Base-by-base conservation (phyloP, 2,888 invertebrate genomes). In the Gibbula magus region DNA sequence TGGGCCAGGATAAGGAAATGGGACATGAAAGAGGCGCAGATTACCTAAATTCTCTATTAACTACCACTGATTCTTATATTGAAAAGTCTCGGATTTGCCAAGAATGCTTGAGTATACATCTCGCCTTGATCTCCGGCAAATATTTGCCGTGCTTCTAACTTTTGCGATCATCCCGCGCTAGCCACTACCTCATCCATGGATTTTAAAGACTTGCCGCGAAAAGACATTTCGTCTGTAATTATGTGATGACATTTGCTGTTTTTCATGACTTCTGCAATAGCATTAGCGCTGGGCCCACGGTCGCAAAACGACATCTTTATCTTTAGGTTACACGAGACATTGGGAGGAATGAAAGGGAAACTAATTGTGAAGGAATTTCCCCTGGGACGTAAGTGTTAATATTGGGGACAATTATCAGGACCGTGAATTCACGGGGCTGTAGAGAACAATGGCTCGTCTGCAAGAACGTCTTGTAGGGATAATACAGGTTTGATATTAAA, bases 71-170 rank as follows among this genome's bases (percentile, higher is more conserved):
- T 81, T 74, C 81, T 78, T 81, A 81, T 78, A 78, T 75, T 61
- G 81, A 74, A 78, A 78, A 78, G 81, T 78, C 78, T 73, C 66
- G 76, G 78, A 52, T 70, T 81, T 74, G 78, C 52, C 39, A 45
- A 66, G 78, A 81, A 81, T 81, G 81, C 78, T 75, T 75, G 32
- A 53, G 73, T 77, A 53, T 77, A 80, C 77, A 80, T 45, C 22
- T 73, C 45, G 29, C 32, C 45, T 66, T 75, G 61, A 75, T 56
- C 75, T 66, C 13, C n/a, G 20, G 75, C 67, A 78, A 78, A 78
- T 67, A 81, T 77, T 61, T 74, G 75, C 61, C 54, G 32, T 53
- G 75, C 70, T 70, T 35, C 70, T 70, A 70, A 70, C 70, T 70
- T 70, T 70, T 70, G 70, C 70, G 70, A 70, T 70, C 70, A 70